Percentiles rank a stretch among this genome's conserved stretches.
Evolutionary conservation across 2,113 vertebrate genomes (phyloP).

Genomic region (Ictalurus furcatus): DNA sequence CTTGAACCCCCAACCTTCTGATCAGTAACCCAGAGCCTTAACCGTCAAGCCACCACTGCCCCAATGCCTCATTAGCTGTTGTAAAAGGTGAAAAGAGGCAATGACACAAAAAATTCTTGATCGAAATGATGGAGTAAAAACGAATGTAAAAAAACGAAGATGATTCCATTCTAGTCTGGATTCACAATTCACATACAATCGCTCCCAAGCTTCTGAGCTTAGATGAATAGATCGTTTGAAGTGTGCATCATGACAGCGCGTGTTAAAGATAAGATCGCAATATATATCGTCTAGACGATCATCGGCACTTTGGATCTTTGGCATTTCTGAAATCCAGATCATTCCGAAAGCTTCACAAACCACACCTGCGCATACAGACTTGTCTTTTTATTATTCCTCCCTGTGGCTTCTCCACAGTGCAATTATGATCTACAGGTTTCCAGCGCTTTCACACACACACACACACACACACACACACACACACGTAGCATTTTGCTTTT

Average conservation of each 20-base stretch:
- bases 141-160: neutral
- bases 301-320: neutral
- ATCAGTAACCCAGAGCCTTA: too few species aligned
- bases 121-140: neutral
- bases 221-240: neutral
- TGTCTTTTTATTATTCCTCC: constrained; percentile 15
- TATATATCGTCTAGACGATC: neutral
- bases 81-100: neutral
- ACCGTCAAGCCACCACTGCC: too few species aligned
- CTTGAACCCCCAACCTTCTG: too few species aligned
- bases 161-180: neutral
- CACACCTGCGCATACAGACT: neutral
- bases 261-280: too few species aligned
- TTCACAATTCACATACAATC: neutral
- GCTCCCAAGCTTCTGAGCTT: neutral
- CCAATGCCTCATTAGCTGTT: neutral
- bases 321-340: neutral
- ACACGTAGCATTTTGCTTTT: constrained; percentile 20
- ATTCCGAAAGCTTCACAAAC: neutral
- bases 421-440: constrained; percentile 67
- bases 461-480: constrained; percentile 37
- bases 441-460: constrained; percentile 54
- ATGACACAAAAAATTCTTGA: neutral
- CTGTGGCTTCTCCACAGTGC: constrained; percentile 56
- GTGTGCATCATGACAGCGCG: neutral